phyloP scores from a whole-genome alignment of 2,113 vertebrate genomes.

The Etheostoma cragini region DNA sequence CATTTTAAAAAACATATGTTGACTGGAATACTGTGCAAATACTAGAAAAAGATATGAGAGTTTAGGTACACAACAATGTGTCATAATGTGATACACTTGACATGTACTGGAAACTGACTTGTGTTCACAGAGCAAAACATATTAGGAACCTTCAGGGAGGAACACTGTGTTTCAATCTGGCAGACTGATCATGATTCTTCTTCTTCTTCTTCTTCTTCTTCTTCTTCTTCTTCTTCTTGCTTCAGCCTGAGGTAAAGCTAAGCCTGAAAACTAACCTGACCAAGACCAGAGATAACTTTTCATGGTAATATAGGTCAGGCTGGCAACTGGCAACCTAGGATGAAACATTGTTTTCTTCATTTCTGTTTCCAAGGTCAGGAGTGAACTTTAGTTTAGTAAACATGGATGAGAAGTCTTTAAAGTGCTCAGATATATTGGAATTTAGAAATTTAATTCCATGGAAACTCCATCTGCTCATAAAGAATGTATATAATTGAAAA shows the following conservation, averaged over 20 bases:
- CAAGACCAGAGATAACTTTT: not conserved
- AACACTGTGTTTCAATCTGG: not conserved
- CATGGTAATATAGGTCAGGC: not conserved
- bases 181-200: not conserved
- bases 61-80: not conserved
- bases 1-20: not conserved
- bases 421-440: too few relatives aligned
- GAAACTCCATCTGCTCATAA: too few relatives aligned
- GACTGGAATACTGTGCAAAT: not conserved
- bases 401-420: too few relatives aligned
- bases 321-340: not conserved
- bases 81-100: conserved; percentile 3
- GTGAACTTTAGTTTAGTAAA: too few relatives aligned
- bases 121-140: not conserved
- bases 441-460: too few relatives aligned
- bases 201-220: too few relatives aligned
- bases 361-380: too few relatives aligned
- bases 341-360: too few relatives aligned
- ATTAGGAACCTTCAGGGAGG: not conserved
- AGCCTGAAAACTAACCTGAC: not conserved
- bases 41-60: not conserved
- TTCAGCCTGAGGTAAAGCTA: too few relatives aligned
- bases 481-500: too few relatives aligned
- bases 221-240: too few relatives aligned
- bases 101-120: not conserved